Evolutionary conservation across 1,140 invertebrate species (phyloP).

Genomic region (Drosophila parabipectinata): DNA sequence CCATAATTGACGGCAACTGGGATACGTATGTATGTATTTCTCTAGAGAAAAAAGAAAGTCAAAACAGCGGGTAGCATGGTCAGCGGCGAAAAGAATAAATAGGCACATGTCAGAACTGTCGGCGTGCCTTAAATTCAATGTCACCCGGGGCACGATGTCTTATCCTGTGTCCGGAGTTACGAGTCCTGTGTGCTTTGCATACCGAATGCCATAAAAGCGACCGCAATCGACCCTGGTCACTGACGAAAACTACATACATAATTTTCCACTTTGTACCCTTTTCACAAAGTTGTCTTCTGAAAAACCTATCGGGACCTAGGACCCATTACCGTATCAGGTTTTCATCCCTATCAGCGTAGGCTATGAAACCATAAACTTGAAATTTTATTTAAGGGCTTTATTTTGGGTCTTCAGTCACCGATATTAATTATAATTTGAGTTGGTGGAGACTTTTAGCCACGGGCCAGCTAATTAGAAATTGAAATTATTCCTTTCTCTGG

Average conservation of each 20-base stretch:
- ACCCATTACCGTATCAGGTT: constrained; percentile 52
- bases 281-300: constrained; percentile 28
- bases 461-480: constrained; percentile 26
- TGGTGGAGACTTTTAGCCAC: neutral
- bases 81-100: constrained; percentile 35
- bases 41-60: neutral
- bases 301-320: constrained; percentile 22
- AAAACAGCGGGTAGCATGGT: neutral
- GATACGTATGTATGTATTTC: constrained; percentile 16
- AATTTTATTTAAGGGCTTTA: constrained; percentile 21
- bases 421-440: constrained; percentile 11
- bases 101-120: constrained; percentile 63
- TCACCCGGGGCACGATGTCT: constrained; percentile 20
- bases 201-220: constrained; percentile 3
- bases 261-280: constrained; percentile 49
- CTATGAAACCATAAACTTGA: constrained; percentile 14
- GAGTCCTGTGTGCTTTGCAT: constrained; percentile 32
- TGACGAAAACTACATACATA: constrained; percentile 29
- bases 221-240: constrained; percentile 20
- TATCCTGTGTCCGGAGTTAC: constrained; percentile 22
- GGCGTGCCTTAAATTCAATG: constrained; percentile 61
- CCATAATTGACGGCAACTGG: constrained; percentile 39
- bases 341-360: constrained; percentile 16
- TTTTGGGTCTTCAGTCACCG: constrained; percentile 19
- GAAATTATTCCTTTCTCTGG: constrained; percentile 15